A percentile compares a stretch with the other conserved stretches of the same genome.
Conservation (phyloP, 2,113 vertebrate genomes). For the Macaca fascicularis region T2T-MFA8v1.1 NC_088377.1:149757501-149758000, state of each 20-base stretch:
- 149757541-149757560: slow-evolving; percentile 1
- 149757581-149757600: not conserved
- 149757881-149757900: too few species aligned
- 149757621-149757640: slow-evolving; percentile 24
- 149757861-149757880: too few species aligned
- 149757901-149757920: too few species aligned
- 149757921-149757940: too few species aligned
- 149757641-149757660: slow-evolving; percentile 12
- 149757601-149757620: not conserved
- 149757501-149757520: slow-evolving; percentile 25
- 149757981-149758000: too few species aligned
- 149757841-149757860: too few species aligned
- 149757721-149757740: not conserved
- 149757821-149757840: too few species aligned
- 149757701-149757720: not conserved
- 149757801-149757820: slow-evolving; percentile 11
- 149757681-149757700: not conserved
- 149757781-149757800: not conserved
- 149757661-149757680: not conserved
- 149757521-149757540: not conserved
- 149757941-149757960: too few species aligned
- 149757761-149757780: not conserved
- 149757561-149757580: not conserved
- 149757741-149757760: not conserved
- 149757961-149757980: too few species aligned